Base-by-base conservation (phyloP, 2,113 vertebrate genomes). In the Psittacula cyanocephala region DNA sequence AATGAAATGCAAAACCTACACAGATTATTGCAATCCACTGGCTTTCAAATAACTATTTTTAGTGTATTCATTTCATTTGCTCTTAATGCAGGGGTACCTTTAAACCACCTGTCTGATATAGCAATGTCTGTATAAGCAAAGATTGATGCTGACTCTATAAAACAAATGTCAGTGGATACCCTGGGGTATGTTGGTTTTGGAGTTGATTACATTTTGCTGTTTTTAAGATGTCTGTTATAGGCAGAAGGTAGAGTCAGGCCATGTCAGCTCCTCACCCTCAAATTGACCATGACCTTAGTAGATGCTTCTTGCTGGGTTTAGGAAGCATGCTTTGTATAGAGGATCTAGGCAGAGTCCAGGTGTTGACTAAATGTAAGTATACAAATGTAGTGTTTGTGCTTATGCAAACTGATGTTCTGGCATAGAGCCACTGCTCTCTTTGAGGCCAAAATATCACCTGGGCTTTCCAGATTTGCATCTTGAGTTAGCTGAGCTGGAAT, bases 101-200 rank as follows among this genome's bases (percentile, higher is more conserved):
- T 90, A 94, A 95, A 94, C 91, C 94, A 95, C 95, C 96, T 97
- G 91, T 95, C 86, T 95, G 90, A 35, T 81, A 47, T 1, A 15
- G 65, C 53, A 53, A 4, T 11, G 55, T 65, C 81, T 94, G 76
- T 81, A 14, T 86, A 50, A 75, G n/a, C 67, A 50, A 20, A 69
- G 78, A 55, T 59, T 72, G 91, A 67, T 94, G 85, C 62, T 95
- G 89, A 43, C 55, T 17, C 7, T 53, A 6, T 18, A 69, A 83
- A 91, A 33, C 68, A 95, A 90, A 82, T 95, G 52, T 39, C 64
- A 65, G 3, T 47, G 60, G 62, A 6, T 78, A 46, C 75, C 64
- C n/a, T 16, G 63, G 72, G 65, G 41, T 18, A 5, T 55, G 31
- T 55, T 72, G 57, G 79, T 2, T 67, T 76, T 76, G 50, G 27